Evolutionary conservation across 2,797 vertebrate genomes (phyloP).

Genomic region (Bradypodion pumilum): DNA sequence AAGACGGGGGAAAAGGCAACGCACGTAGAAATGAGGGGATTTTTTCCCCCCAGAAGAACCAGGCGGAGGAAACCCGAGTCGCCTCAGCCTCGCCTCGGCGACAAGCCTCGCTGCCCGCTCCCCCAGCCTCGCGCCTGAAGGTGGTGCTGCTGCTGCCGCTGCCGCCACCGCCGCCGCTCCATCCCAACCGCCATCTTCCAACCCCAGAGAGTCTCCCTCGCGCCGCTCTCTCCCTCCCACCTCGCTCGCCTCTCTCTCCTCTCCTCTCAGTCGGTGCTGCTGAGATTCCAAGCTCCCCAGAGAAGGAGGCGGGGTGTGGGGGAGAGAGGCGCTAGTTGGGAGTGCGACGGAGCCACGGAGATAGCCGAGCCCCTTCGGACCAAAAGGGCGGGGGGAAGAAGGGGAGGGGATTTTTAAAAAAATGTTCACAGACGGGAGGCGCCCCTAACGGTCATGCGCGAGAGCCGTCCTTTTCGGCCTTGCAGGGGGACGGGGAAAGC

Average conservation of each 20-base stretch:
- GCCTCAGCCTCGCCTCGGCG: slow-evolving; percentile 27
- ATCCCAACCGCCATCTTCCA: slow-evolving; percentile 89
- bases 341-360: background rate
- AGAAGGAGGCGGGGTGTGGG: no score
- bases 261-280: slow-evolving; percentile 44
- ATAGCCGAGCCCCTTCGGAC: background rate
- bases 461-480: background rate
- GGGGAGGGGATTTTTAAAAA: no score
- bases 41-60: no score
- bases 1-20: background rate
- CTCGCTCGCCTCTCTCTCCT: slow-evolving; percentile 8
- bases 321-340: background rate
- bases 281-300: no score
- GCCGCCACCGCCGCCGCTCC: slow-evolving; percentile 74
- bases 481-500: background rate
- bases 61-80: background rate
- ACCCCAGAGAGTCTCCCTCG: slow-evolving; percentile 67
- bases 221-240: background rate
- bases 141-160: slow-evolving; percentile 43
- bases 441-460: background rate
- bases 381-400: background rate
- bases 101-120: background rate
- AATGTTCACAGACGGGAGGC: background rate
- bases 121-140: slow-evolving; percentile 27
- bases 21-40: no score